Evolutionary conservation across 2,113 vertebrate genomes (phyloP).

Genomic region (Pterophyllum scalare): DNA sequence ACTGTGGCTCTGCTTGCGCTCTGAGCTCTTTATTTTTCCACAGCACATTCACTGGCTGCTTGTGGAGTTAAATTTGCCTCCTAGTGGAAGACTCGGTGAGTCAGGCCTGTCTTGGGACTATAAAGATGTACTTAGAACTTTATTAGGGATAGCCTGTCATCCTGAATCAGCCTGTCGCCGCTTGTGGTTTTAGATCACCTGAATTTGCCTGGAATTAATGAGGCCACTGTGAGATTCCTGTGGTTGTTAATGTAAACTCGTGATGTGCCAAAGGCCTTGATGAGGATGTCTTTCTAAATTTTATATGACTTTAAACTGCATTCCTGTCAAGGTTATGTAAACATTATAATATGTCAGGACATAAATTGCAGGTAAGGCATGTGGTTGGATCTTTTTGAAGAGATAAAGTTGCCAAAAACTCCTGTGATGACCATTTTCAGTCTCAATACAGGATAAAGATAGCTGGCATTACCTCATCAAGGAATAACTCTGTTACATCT

Average conservation of each 20-base stretch:
- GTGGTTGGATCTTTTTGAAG: too few species aligned
- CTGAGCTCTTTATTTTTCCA: slow-evolving; percentile 67
- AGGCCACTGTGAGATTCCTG: slow-evolving; percentile 28
- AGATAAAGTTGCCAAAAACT: not conserved
- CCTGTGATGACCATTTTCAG: not conserved
- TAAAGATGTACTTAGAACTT: slow-evolving; percentile 62
- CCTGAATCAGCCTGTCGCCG: slow-evolving; percentile 48
- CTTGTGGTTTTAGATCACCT: slow-evolving; percentile 44
- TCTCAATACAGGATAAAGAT: not conserved
- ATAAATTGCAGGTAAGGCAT: not conserved
- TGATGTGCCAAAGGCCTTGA: slow-evolving; percentile 18
- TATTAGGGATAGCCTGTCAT: slow-evolving; percentile 34
- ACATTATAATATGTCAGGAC: not conserved
- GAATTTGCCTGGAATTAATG: slow-evolving; percentile 55
- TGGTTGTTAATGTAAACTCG: slow-evolving; percentile 32
- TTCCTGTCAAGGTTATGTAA: not conserved
- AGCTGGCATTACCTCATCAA: not conserved
- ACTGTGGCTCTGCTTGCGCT: slow-evolving; percentile 42
- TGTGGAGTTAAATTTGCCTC: slow-evolving; percentile 58
- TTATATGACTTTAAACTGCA: slow-evolving; percentile 9
- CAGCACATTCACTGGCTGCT: slow-evolving; percentile 56
- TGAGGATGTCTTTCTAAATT: slow-evolving; percentile 14
- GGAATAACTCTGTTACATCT: not conserved
- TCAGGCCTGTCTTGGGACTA: slow-evolving; percentile 50
- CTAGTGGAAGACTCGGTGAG: slow-evolving; percentile 34